Evolutionary conservation across 2,113 vertebrate species (phyloP).

Genomic region (Clarias magur): DNA sequence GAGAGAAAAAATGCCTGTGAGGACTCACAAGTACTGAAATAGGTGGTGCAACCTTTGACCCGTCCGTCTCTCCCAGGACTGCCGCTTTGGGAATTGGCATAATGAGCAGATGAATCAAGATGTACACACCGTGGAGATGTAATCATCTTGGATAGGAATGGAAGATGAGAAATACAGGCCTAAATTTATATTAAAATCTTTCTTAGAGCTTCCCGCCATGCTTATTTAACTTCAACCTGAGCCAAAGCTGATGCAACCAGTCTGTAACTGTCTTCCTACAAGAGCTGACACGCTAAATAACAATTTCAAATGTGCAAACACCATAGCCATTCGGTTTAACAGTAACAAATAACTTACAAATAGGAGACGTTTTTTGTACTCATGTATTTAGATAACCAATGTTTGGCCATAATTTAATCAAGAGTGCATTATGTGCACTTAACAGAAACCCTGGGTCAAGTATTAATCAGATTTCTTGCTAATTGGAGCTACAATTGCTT

Average conservation of each 20-base stretch:
- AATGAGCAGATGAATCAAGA: constrained; percentile 41
- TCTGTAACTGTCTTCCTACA: constrained; percentile 7
- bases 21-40: constrained; percentile 24
- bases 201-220: not conserved
- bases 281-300: not conserved
- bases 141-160: not conserved
- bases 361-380: not conserved
- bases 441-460: not conserved
- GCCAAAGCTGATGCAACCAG: constrained; percentile 15
- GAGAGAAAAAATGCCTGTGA: constrained; percentile 50
- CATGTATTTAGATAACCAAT: not conserved
- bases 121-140: not conserved
- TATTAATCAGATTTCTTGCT: not conserved
- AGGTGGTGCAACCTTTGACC: constrained; percentile 50
- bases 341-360: not conserved
- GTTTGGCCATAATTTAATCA: not conserved
- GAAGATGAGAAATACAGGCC: constrained; percentile 13
- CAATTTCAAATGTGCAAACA: constrained; percentile 1
- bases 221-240: not conserved
- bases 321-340: not conserved
- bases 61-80: constrained; percentile 27
- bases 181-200: not conserved
- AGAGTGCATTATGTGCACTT: not conserved
- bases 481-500: not conserved
- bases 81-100: constrained; percentile 6